These are phyloP conservation scores for Channa maculata DNA, from an alignment of 2,113 vertebrate genomes.

Conservation along the genomic window DNA sequence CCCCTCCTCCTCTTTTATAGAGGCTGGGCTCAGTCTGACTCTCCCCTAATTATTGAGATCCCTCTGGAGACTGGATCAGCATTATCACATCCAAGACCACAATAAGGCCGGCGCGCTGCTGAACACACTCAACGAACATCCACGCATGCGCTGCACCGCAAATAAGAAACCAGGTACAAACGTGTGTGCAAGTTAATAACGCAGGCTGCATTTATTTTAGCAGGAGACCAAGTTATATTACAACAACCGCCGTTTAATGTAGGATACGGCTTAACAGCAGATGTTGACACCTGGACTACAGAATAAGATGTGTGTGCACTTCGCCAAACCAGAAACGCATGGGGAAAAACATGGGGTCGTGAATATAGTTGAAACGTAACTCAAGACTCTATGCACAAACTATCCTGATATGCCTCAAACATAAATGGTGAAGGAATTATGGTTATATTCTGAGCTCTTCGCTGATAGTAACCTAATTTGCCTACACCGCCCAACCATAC, in stretches of 20 bases:
- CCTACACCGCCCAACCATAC: constrained; percentile 19
- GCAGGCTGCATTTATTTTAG: not conserved
- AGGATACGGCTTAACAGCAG: not conserved
- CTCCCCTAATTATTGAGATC: constrained; percentile 56
- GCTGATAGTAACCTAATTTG: not conserved
- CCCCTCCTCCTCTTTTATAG: not conserved
- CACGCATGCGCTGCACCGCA: constrained; percentile 42
- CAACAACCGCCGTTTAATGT: not conserved
- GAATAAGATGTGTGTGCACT: too few species aligned
- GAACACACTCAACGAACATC: constrained; percentile 47
- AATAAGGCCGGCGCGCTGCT: constrained; percentile 36
- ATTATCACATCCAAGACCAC: constrained; percentile 56
- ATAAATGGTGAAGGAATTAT: not conserved
- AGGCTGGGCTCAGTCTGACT: constrained; percentile 22
- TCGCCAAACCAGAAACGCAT: too few species aligned
- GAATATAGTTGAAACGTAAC: constrained; percentile 43
- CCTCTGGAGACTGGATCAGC: constrained; percentile 72
- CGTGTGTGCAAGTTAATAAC: not conserved
- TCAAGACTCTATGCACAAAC: not conserved
- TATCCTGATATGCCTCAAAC: not conserved
- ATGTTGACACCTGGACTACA: constrained; percentile 3
- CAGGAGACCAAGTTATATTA: not conserved
- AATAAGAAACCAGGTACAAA: not conserved
- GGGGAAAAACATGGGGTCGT: not conserved
- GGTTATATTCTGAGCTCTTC: not conserved